Evolutionary conservation across 2,888 invertebrate genomes (phyloP).

Genomic region (Diarsia rubi): DNA sequence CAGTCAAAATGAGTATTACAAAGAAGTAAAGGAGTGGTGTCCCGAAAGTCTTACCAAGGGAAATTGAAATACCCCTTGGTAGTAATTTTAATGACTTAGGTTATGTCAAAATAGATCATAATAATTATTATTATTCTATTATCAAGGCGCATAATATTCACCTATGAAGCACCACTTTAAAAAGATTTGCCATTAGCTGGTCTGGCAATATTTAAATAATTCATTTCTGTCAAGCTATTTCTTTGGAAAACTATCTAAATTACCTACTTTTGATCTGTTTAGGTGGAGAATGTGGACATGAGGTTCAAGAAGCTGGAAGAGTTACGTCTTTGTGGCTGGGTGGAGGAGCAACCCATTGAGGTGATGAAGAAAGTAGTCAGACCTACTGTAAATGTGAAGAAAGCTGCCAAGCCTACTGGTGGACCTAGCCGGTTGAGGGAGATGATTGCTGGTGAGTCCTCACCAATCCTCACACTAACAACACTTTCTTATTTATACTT

Average conservation of each 20-base stretch:
- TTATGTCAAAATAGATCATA: neutral
- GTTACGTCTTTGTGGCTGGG: slow-evolving; percentile 88
- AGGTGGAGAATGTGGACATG: slow-evolving; percentile 92
- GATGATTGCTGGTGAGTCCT: slow-evolving; percentile 85
- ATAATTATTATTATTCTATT: neutral
- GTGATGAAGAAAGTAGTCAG: slow-evolving; percentile 63
- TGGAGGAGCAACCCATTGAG: slow-evolving; percentile 80
- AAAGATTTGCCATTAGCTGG: neutral
- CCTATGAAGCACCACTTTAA: neutral
- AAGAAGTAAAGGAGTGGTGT: neutral
- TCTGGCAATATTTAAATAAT: neutral
- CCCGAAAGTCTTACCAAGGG: neutral
- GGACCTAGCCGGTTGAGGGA: slow-evolving; percentile 79
- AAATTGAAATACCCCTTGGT: neutral
- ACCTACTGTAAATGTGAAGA: slow-evolving; percentile 63
- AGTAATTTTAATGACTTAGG: neutral
- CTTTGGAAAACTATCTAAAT: neutral
- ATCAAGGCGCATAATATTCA: neutral
- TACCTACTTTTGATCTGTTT: neutral
- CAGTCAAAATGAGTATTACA: neutral
- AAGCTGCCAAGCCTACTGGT: slow-evolving; percentile 59
- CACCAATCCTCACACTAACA: no score
- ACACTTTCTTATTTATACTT: no score
- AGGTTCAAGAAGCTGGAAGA: slow-evolving; percentile 90
- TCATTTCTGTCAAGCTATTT: neutral